phyloP scores from a whole-genome alignment of 2,797 vertebrate species.

The Argentina silus region DNA sequence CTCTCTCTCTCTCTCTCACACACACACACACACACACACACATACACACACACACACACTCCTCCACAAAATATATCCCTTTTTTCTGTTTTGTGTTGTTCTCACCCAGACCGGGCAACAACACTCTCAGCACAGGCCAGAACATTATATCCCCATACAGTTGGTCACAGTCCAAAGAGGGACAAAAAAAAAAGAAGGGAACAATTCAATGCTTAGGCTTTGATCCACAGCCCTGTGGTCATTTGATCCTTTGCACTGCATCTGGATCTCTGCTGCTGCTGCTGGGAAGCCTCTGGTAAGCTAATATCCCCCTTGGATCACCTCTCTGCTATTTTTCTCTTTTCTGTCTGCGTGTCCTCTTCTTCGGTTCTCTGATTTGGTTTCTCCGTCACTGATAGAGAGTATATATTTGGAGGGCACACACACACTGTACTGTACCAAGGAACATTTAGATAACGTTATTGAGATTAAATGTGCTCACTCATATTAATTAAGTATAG shows the following conservation, averaged over 20 bases:
- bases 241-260: conserved; percentile 26
- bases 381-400: conserved; percentile 15
- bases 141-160: conserved; percentile 39
- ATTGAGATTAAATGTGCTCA: too few relatives aligned
- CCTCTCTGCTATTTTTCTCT: background rate
- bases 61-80: conserved; percentile 6
- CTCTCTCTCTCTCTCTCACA: background rate
- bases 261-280: conserved; percentile 31
- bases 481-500: too few relatives aligned
- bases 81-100: conserved; percentile 19
- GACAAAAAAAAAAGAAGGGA: conserved; percentile 40
- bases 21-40: background rate
- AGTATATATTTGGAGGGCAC: background rate
- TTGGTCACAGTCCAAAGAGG: conserved; percentile 56
- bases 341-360: background rate
- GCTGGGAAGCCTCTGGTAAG: conserved; percentile 15
- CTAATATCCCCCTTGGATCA: conserved; percentile 38
- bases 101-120: conserved; percentile 23
- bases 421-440: background rate
- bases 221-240: conserved; percentile 46
- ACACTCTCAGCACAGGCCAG: conserved; percentile 28
- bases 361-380: background rate
- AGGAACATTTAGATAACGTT: background rate
- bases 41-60: conserved; percentile 15
- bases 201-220: conserved; percentile 42